Evolutionary conservation across 2,888 invertebrate species (phyloP).

Genomic region (Mythimna ferrago): DNA sequence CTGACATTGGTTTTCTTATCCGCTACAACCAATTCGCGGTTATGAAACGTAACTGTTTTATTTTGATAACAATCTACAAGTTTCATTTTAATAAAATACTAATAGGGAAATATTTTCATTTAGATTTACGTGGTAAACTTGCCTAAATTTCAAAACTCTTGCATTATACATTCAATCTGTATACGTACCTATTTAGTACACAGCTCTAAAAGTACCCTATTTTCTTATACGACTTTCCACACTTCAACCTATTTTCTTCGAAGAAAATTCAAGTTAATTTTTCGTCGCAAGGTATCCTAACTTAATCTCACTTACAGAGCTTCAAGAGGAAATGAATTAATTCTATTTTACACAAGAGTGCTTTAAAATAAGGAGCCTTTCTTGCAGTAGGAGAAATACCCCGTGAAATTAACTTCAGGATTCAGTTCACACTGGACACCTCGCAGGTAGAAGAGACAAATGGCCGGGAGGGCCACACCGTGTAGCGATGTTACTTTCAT

Average conservation of each 20-base stretch:
- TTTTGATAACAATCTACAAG: neutral
- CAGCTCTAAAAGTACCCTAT: conserved; percentile 18
- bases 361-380: conserved; percentile 80
- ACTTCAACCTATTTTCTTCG: conserved; percentile 19
- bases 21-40: neutral
- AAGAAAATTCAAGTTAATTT: conserved; percentile 54
- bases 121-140: neutral
- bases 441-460: conserved; percentile 85
- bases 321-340: conserved; percentile 79
- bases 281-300: conserved; percentile 67
- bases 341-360: conserved; percentile 85
- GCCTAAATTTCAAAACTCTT: conserved; percentile 7
- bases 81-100: neutral
- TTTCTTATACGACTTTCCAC: conserved; percentile 30
- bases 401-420: conserved; percentile 89
- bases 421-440: conserved; percentile 85
- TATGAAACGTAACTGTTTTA: neutral
- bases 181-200: conserved; percentile 7
- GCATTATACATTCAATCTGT: neutral
- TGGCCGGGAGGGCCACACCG: conserved; percentile 69
- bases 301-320: conserved; percentile 67
- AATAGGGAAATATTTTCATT: neutral
- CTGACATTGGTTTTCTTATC: too few relatives aligned
- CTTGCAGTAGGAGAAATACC: conserved; percentile 84
- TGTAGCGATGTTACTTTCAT: conserved; percentile 71